phyloP scores from a whole-genome alignment of 1,140 invertebrate genomes.

The Orchesella cincta region DNA sequence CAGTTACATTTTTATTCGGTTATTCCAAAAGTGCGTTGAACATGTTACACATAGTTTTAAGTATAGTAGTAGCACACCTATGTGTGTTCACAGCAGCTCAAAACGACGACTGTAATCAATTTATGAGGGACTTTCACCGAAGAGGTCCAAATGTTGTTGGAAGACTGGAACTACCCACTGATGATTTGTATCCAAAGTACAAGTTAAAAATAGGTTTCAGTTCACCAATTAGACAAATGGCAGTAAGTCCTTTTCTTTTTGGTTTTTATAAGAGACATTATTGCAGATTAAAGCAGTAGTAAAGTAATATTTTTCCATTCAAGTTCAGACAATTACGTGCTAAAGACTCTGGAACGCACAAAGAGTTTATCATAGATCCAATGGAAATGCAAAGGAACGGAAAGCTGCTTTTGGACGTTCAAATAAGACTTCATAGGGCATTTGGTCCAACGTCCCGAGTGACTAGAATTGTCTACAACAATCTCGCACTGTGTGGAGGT shows the following conservation, averaged over 20 bases:
- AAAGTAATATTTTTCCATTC: background rate
- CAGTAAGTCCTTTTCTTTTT: too few species aligned
- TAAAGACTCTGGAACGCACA: conserved; percentile 9
- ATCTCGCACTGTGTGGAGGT: conserved; percentile 1
- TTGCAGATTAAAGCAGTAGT: background rate
- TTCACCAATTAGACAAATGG: conserved; percentile 6
- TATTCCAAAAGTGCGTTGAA: too few species aligned
- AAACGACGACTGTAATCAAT: conserved; percentile 9
- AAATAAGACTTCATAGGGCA: background rate
- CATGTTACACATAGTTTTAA: too few species aligned
- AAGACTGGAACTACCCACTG: conserved; percentile 17
- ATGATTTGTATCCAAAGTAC: conserved; percentile 2
- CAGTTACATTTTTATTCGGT: too few species aligned
- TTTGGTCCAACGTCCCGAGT: background rate
- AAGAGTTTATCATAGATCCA: conserved; percentile 20
- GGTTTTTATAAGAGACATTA: background rate
- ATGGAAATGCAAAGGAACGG: conserved; percentile 3
- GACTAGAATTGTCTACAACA: conserved; percentile 12
- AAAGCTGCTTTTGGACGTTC: background rate
- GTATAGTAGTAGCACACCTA: too few species aligned
- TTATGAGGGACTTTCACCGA: background rate
- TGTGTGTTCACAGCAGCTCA: too few species aligned
- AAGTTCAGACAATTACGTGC: conserved; percentile 12
- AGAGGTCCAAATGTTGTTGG: background rate
- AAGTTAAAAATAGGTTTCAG: conserved; percentile 8